Evolutionary conservation across 2,888 invertebrate species (phyloP).

Genomic region (Romanomermis culicivorax): DNA sequence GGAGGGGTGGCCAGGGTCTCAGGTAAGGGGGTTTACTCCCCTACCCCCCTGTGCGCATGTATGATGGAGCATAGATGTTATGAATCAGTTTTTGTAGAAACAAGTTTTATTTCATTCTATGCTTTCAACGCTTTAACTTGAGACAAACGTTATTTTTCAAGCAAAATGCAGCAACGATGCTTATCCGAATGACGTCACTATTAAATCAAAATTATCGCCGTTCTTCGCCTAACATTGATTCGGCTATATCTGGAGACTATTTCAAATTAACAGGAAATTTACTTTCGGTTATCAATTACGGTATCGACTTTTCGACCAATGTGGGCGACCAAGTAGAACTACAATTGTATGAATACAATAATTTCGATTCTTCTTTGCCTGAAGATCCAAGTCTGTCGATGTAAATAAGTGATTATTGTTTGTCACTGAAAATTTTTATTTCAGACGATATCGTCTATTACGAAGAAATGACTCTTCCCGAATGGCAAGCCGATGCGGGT

Average conservation of each 20-base stretch:
- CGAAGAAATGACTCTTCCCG: slow-evolving; percentile 3
- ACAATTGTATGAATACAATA: not conserved
- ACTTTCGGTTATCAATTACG: not conserved
- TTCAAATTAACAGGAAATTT: not conserved
- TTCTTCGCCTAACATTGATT: not conserved
- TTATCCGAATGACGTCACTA: too few species aligned
- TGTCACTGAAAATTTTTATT: not conserved
- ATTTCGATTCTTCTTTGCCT: not conserved
- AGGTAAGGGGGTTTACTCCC: too few species aligned
- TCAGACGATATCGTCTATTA: not conserved
- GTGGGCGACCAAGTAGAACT: not conserved
- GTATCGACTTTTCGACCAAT: not conserved
- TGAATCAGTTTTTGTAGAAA: too few species aligned
- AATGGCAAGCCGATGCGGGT: slow-evolving; percentile 3
- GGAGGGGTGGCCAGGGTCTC: too few species aligned
- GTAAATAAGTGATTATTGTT: too few species aligned
- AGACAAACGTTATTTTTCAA: too few species aligned
- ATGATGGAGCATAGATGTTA: too few species aligned
- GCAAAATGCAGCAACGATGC: too few species aligned
- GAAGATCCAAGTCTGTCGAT: slow-evolving; percentile 1
- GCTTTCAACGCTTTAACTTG: too few species aligned
- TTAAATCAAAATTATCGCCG: too few species aligned
- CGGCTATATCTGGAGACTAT: not conserved
- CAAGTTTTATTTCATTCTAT: too few species aligned
- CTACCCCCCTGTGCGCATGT: too few species aligned